Percentiles rank a stretch among this genome's conserved stretches.
phyloP scores from a whole-genome alignment of 2,797 vertebrate genomes.

The Champsocephalus esox region DNA sequence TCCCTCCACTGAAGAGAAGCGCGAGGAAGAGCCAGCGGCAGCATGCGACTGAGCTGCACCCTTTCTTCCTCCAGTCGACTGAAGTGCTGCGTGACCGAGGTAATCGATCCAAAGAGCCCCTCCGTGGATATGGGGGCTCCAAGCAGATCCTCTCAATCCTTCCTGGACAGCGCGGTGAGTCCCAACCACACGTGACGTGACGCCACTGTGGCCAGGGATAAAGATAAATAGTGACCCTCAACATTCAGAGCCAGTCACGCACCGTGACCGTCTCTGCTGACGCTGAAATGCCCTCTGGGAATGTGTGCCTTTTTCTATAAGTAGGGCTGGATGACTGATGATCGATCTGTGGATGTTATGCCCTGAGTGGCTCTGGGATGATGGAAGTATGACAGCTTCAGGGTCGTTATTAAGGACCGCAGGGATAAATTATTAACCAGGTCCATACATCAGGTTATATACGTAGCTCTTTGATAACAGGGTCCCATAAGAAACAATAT shows the following conservation, averaged over 20 bases:
- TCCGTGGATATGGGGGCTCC: no score
- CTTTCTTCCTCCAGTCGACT: no score
- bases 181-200: no score
- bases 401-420: conserved; percentile 41
- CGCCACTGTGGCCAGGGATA: no score
- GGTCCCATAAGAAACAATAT: conserved; percentile 22
- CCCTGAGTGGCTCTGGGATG: conserved; percentile 40
- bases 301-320: conserved; percentile 45
- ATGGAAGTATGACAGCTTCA: conserved; percentile 36
- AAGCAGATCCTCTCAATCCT: no score
- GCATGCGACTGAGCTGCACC: no score
- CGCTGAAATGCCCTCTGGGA: conserved; percentile 50
- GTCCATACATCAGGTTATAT: conserved; percentile 46
- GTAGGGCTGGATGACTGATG: conserved; percentile 48
- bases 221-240: conserved; percentile 59
- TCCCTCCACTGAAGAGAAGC: no score
- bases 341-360: conserved; percentile 56
- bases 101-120: no score
- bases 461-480: conserved; percentile 16
- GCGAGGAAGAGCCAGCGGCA: no score
- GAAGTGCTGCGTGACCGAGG: no score
- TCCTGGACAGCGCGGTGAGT: no score
- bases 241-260: conserved; percentile 36
- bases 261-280: conserved; percentile 18
- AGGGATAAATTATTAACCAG: conserved; percentile 48